Evolutionary conservation across 2,888 invertebrate genomes (phyloP).

Genomic region (Ectropis crepuscularia): DNA sequence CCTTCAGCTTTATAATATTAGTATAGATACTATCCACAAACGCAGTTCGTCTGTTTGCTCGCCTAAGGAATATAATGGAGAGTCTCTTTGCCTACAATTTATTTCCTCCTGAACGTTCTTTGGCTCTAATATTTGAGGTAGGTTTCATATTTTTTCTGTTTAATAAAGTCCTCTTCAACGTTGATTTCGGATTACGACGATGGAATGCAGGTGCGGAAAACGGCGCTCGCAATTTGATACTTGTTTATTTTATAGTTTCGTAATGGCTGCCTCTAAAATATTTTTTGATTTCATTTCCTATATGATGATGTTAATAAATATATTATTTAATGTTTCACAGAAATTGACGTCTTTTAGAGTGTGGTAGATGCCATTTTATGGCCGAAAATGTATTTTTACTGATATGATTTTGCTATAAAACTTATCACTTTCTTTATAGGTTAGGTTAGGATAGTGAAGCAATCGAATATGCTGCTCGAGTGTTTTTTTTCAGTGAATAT

Average conservation of each 20-base stretch:
- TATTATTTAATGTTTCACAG: too few relatives aligned
- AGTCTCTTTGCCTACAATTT: slow-evolving; percentile 32
- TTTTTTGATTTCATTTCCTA: too few relatives aligned
- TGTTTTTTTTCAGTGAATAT: too few relatives aligned
- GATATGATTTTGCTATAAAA: too few relatives aligned
- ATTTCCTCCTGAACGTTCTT: slow-evolving; percentile 28
- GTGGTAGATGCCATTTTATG: too few relatives aligned
- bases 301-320: too few relatives aligned
- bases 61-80: slow-evolving; percentile 32
- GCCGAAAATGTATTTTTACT: too few relatives aligned
- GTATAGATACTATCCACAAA: background rate
- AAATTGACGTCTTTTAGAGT: too few relatives aligned
- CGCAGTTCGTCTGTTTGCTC: slow-evolving; percentile 3
- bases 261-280: background rate
- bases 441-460: too few relatives aligned
- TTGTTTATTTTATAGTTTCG: background rate
- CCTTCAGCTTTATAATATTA: too few relatives aligned
- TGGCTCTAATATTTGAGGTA: slow-evolving; percentile 27
- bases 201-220: slow-evolving; percentile 2
- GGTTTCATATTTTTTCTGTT: slow-evolving; percentile 28
- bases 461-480: too few relatives aligned
- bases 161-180: slow-evolving; percentile 16
- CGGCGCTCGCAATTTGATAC: background rate
- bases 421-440: too few relatives aligned
- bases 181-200: slow-evolving; percentile 5